Evolutionary conservation across 1,140 invertebrate species (phyloP).

Genomic region (Euglossa dilemma): DNA sequence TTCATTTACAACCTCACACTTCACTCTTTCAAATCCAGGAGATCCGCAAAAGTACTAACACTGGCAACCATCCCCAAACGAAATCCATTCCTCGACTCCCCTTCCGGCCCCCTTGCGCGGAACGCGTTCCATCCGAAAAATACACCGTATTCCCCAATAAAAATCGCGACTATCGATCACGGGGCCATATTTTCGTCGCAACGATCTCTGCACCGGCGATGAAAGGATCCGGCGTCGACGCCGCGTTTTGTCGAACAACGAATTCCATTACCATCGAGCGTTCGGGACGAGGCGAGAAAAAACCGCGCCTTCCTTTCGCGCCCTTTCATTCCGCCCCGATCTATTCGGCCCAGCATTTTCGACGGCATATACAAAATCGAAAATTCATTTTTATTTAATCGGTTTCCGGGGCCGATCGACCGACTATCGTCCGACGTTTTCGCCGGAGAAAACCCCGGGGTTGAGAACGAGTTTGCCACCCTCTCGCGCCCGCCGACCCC

Average conservation of each 20-base stretch:
- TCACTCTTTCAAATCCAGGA: no score
- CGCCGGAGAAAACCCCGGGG: background rate
- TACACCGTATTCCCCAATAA: background rate
- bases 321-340: slow-evolving; percentile 22
- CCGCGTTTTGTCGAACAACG: slow-evolving; percentile 36
- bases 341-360: slow-evolving; percentile 16
- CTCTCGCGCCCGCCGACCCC: background rate
- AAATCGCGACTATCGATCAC: slow-evolving; percentile 1
- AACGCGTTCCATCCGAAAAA: background rate
- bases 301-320: slow-evolving; percentile 12
- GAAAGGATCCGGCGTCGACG: background rate
- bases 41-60: no score
- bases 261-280: slow-evolving; percentile 45
- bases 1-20: no score
- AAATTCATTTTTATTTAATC: slow-evolving; percentile 50
- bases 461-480: background rate
- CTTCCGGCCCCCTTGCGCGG: background rate
- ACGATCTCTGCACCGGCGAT: background rate
- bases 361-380: slow-evolving; percentile 30
- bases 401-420: slow-evolving; percentile 2
- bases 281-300: background rate
- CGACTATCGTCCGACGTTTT: slow-evolving; percentile 34
- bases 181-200: background rate
- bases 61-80: no score
- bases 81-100: no score